Base-by-base conservation (phyloP, 1,140 invertebrate species). In the Zaprionus capensis region DNA sequence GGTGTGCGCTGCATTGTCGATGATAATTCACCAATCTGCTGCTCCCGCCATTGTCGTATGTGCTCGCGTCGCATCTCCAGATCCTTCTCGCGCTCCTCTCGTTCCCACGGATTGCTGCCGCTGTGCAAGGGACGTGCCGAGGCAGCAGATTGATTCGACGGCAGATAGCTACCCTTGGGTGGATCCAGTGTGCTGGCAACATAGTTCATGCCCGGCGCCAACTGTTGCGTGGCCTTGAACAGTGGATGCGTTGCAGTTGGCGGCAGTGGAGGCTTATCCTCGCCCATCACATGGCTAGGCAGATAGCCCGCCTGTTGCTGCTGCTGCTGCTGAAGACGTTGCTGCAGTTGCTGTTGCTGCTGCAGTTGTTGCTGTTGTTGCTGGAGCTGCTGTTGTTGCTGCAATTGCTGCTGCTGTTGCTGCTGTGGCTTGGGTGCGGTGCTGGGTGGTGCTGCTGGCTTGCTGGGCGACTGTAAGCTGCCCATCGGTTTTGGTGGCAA, bases 51-150 rank as follows among this genome's bases (percentile, higher is more conserved):
- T 28, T 95, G 94, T 9, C 90, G 80, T 56, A 93, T 86, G 28
- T 93, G 91, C 55, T 93, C 91, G 6, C 92, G 83, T 24, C 87
- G 70, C 72, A 92, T 85, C 69, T 93, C 91, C 36, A 84, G 38
- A 85, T 96, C 96, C 88, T 95, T 96, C 93, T 98, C 97, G 77
- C 96, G 95, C 92, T 98, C 97, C 93, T 98, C 97, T 59, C 97
- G 94, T 81, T 97, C 96, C 97, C 97, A 98, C 1, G 97, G 97
- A 94, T 97, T 97, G 57, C 95, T 94, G 20, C 86, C 91, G 12
- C 70, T 85, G 65, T 78, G 91, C 80, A 78, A 17, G 14, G 75
- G 68, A 12, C 61, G 59, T 11, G 56, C 53, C 1, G 76, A 46
- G 2, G 61, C 38, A 3, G 74, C 22, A 1, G 74, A 31, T 20